These are phyloP conservation scores for Empis livida DNA, from an alignment of 2,888 invertebrate genomes.

Conservation along the genomic window DNA sequence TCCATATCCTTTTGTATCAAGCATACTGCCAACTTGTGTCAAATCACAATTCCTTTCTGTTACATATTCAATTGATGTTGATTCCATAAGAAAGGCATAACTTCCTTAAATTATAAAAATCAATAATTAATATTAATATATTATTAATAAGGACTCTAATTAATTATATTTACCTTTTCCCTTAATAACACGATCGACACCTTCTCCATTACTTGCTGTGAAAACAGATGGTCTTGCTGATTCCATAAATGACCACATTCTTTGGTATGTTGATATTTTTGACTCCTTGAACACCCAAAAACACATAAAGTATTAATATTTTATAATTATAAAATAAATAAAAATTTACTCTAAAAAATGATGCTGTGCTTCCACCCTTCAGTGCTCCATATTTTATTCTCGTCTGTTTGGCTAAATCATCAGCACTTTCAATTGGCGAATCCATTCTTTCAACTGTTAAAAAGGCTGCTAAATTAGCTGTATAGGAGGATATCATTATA, in stretches of 20 bases:
- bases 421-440: conserved; percentile 87
- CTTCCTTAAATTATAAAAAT: conserved; percentile 33
- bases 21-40: conserved; percentile 79
- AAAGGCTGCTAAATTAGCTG: conserved; percentile 90
- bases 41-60: conserved; percentile 82
- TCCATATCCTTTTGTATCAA: conserved; percentile 92
- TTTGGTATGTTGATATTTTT: conserved; percentile 82
- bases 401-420: conserved; percentile 91
- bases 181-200: conserved; percentile 76
- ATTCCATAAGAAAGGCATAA: conserved; percentile 97
- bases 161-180: conserved; percentile 53
- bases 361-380: conserved; percentile 84
- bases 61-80: conserved; percentile 89
- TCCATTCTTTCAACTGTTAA: conserved; percentile 88
- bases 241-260: conserved; percentile 95
- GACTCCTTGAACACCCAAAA: too few species aligned
- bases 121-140: background rate
- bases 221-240: conserved; percentile 79
- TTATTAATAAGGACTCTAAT: too few species aligned
- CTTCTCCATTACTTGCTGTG: conserved; percentile 72
- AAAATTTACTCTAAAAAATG: conserved; percentile 72
- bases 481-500: conserved; percentile 93
- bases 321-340: too few species aligned
- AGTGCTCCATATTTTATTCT: conserved; percentile 94
- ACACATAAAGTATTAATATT: too few species aligned